Evolutionary conservation across 2,888 invertebrate species (phyloP), one percentile per base, ranked within the genome.

Genomic region (Capitulum mitella): DNA sequence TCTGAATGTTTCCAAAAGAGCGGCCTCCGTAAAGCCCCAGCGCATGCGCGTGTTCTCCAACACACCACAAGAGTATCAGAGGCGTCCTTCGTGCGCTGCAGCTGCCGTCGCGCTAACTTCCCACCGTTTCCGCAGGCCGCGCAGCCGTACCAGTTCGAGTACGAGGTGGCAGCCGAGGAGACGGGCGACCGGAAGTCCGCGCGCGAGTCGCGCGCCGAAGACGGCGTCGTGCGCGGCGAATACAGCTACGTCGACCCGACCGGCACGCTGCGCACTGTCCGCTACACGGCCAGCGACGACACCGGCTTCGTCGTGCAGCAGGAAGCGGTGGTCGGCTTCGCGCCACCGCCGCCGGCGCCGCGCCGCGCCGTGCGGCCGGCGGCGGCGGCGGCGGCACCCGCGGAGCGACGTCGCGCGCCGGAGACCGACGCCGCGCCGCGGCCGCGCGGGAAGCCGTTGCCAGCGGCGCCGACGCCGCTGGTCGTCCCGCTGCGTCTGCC

Each of bases 241-340:
- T 80, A 80, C 77, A 79, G 79, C 22, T 48, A 79, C 29, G 79
- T 80, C 37, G 79, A 80, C 74, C 80, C 80, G 32, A 79, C 79
- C 54, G 79, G 78, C 32, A 26, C 46, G 2, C 75, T 79, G 34
- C 75, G 80, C 32, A 80, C 51, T 8, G 80, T 80, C 51, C 79
- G 64, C 8, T 80, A 80, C 76, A 37, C 79, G 16, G 80, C 79
- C 48, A 79, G 79, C 70, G 79, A 78, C 14, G 16, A 26, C 12
- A 77, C 80, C 8, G 80, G 80, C n/a, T 80, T 80, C 80, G 75
- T 78, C 43, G 80, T 29, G 58, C n/a, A 58, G 29, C 58, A 58
- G 58, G 58, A 58, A 29, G 10, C n/a, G n/a, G 58, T 58, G 6
- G n/a, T 6, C n/a, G 58, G 58, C 58, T 58, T 58, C 29, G 58